Evolutionary conservation across 2,888 invertebrate species (phyloP).

Genomic region (Yponomeuta sedellus): DNA sequence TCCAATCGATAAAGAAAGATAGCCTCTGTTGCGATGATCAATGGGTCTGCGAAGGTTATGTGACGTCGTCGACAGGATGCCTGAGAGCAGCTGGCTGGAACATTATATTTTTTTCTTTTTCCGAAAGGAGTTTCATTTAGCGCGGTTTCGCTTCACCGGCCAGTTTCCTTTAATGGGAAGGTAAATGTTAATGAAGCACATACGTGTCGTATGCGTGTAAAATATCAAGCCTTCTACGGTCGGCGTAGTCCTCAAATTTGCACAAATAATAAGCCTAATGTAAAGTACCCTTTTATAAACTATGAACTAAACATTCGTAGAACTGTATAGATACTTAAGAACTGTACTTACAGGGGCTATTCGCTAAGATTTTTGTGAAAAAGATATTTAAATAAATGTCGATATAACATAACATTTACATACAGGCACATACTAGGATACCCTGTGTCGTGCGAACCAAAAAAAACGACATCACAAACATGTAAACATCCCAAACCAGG

Average conservation of each 20-base stretch:
- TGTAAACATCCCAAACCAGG: no score
- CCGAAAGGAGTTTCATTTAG: slow-evolving; percentile 66
- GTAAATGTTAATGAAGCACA: slow-evolving; percentile 65
- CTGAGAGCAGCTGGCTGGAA: slow-evolving; percentile 71
- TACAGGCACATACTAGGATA: no score
- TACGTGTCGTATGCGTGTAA: slow-evolving; percentile 45
- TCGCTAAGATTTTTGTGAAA: no score
- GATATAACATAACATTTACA: no score
- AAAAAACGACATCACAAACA: no score
- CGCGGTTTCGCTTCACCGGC: slow-evolving; percentile 57
- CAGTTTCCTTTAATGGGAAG: slow-evolving; percentile 64
- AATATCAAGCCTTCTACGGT: slow-evolving; percentile 44
- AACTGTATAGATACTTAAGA: no score
- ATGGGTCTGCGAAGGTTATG: slow-evolving; percentile 61
- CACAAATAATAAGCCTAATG: slow-evolving; percentile 6
- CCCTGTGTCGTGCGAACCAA: no score
- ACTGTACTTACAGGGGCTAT: no score
- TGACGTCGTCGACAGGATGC: slow-evolving; percentile 72
- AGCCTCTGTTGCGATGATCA: slow-evolving; percentile 45
- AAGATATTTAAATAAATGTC: no score
- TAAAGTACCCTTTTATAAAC: no score
- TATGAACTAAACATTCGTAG: no score
- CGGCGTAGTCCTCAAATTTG: slow-evolving; percentile 29
- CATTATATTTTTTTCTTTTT: slow-evolving; percentile 55
- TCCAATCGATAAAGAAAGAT: slow-evolving; percentile 41